phyloP scores from a whole-genome alignment of 2,113 vertebrate species.

The Ptilorrhoa leucosticta region DNA sequence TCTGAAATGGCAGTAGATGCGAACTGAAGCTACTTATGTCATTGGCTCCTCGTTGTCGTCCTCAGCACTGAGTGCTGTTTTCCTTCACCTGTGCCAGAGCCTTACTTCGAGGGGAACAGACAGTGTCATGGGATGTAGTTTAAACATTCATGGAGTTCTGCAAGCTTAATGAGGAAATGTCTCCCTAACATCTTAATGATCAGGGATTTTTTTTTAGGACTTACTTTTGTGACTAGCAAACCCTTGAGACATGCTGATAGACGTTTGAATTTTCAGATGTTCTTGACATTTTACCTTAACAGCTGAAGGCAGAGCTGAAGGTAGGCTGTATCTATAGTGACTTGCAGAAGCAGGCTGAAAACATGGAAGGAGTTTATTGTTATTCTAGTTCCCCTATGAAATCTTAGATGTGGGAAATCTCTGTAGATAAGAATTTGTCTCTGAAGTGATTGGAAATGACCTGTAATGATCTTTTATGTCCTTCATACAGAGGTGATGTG shows the following conservation, averaged over 20 bases:
- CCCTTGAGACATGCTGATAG: background rate
- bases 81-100: background rate
- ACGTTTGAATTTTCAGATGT: background rate
- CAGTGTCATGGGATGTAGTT: fast-evolving
- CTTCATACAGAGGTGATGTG: background rate
- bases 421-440: background rate
- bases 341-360: background rate
- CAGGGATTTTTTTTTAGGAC: background rate
- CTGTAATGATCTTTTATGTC: background rate
- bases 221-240: background rate
- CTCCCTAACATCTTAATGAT: background rate
- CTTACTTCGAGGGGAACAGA: background rate
- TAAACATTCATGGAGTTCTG: background rate
- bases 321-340: background rate
- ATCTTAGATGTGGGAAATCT: background rate
- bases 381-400: background rate
- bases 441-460: background rate
- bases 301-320: background rate
- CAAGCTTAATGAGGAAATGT: background rate
- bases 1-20: background rate
- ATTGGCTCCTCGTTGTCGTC: background rate
- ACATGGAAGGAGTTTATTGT: background rate
- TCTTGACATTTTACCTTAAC: background rate
- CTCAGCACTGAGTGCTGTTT: background rate
- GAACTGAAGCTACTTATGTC: background rate